Base-by-base conservation (phyloP, 2,888 invertebrate species). In the Eilema griseolum region DNA sequence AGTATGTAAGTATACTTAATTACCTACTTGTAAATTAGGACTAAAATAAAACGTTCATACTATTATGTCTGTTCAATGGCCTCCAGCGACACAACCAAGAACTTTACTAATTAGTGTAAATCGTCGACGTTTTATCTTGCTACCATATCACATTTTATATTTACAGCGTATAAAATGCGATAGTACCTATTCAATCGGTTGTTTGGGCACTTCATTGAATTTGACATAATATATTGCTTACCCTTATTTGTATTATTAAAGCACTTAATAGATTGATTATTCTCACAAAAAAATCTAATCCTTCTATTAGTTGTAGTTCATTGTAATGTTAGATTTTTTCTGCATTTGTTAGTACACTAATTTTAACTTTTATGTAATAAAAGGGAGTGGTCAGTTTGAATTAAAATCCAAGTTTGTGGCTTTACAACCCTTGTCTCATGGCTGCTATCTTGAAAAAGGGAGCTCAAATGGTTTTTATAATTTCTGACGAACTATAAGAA, bases 1-100 rank as follows among this genome's bases (percentile, higher is more conserved):
- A 93, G 93, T 93, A 93, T 88, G 93, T 93, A 83, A 93, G 93
- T 93, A 92, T 88, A 78, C 81, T 82, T 83, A 79, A 83, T 82
- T 82, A 80, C n/a, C n/a, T n/a, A n/a, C 72, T 82, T 81, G 72
- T 81, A 77, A 79, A 82, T 81, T 83, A 83, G 78, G 76, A 76
- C 76, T 75, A 75, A 80, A 72, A 73, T 74, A 80, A 72, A 83
- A 80, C 79, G 78, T 78, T 73, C 67, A 72, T 84, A 59, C 31
- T 26, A 73, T 66, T 75, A 74, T 76, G 74, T 68, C 74, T 71
- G 67, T 76, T 68, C 66, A 70, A 65, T 80, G 73, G 80, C 82
- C 78, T 78, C 77, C 78, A 75, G 78, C 76, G 82, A 80, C n/a
- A 52, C 52, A 52, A 52, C n/a, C 52, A n/a, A 52, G 52, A 52